Conservation (phyloP, 1,140 invertebrate genomes). For the Adoxophyes honmai region DNA sequence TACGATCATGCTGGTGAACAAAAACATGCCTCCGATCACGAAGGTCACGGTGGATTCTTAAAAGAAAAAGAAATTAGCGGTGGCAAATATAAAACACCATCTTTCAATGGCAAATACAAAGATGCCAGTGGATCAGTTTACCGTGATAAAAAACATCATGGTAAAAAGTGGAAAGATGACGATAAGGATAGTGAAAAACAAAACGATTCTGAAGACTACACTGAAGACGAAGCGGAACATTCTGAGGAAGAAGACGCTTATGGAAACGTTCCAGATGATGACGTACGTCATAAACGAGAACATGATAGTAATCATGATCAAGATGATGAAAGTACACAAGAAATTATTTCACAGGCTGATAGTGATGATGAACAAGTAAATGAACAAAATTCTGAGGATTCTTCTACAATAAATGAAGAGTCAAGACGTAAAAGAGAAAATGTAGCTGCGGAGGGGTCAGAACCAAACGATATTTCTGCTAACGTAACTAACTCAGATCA, state of each 20-base stretch:
- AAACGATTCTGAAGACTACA: conserved; percentile 48
- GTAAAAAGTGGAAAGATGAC: conserved; percentile 56
- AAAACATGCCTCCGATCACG: conserved; percentile 80
- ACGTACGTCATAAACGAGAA: conserved; percentile 5
- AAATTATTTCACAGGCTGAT: conserved; percentile 2
- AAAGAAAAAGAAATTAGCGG: conserved; percentile 58
- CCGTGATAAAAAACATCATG: conserved; percentile 45
- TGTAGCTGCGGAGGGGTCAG: background rate
- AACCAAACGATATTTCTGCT: background rate
- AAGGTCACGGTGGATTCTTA: conserved; percentile 64
- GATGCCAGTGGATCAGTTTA: conserved; percentile 49
- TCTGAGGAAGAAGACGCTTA: conserved; percentile 28
- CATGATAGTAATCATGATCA: conserved; percentile 10
- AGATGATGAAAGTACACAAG: conserved; percentile 20
- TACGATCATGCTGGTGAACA: conserved; percentile 87
- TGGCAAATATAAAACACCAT: conserved; percentile 63
- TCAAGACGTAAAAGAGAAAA: conserved; percentile 29
- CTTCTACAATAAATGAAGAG: background rate
- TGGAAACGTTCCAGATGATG: conserved; percentile 21
- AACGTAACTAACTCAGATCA: conserved; percentile 27
- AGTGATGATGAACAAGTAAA: conserved; percentile 18
- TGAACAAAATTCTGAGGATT: conserved; percentile 19
- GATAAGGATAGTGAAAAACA: conserved; percentile 52
- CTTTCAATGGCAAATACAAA: conserved; percentile 38
- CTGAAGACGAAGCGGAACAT: conserved; percentile 45